phyloP scores from a whole-genome alignment of 2,888 invertebrate species.

The Aethes cnicana region DNA sequence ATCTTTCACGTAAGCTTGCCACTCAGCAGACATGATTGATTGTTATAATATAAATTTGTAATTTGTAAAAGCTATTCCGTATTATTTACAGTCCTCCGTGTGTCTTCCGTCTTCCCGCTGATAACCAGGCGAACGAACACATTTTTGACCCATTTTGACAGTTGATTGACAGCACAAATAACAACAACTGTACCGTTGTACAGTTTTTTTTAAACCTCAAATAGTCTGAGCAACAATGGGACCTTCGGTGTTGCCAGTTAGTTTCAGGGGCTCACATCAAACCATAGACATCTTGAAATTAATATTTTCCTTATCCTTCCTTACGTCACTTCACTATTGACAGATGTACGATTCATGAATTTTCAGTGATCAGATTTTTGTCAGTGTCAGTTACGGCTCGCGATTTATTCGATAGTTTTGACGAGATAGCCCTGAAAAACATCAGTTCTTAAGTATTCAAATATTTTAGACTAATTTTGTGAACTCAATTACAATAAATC shows the following conservation, averaged over 20 bases:
- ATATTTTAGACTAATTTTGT: conserved; percentile 4
- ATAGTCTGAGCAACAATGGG: background rate
- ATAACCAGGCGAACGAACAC: background rate
- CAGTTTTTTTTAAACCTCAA: too few relatives aligned
- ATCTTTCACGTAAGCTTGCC: conserved; percentile 61
- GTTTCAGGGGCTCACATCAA: background rate
- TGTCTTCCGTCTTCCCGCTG: too few relatives aligned
- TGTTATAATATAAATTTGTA: background rate
- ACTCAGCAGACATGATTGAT: conserved; percentile 65
- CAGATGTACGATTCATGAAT: conserved; percentile 22
- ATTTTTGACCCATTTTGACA: background rate
- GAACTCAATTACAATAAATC: background rate
- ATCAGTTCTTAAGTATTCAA: conserved; percentile 10
- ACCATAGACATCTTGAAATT: conserved; percentile 21
- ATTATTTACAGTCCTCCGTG: background rate
- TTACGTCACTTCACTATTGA: conserved; percentile 26
- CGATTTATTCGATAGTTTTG: conserved; percentile 17
- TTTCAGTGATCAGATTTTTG: conserved; percentile 31
- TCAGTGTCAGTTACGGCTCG: conserved; percentile 32
- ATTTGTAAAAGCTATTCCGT: background rate
- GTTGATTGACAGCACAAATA: too few relatives aligned
- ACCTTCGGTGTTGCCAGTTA: conserved; percentile 8
- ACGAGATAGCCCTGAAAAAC: conserved; percentile 12
- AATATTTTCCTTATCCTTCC: conserved; percentile 11
- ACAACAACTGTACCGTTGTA: too few relatives aligned